Base-by-base conservation (phyloP, 2,888 invertebrate genomes). In the Candidula unifasciata region DNA sequence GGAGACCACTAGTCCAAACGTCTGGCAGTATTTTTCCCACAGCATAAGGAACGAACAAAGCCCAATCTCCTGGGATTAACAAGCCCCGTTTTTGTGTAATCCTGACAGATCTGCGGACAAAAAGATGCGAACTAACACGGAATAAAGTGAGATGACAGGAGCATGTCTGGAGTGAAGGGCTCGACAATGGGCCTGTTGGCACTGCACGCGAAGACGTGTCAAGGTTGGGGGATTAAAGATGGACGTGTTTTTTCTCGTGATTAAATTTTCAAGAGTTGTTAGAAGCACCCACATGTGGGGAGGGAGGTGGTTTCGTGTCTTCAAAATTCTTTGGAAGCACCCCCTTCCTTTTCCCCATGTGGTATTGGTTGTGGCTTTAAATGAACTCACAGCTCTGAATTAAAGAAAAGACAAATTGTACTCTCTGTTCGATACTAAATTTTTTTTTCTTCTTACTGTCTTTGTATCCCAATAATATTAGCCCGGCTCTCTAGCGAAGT, bases 131-230 rank as follows among this genome's bases (percentile, higher is more conserved):
- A 64, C 77, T 27, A 44, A 68, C 79, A 68, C 64, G 16, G 68
- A 27, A 8, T 66, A 3, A 10, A 79, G 52, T 16, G 21, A 13
- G 27, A 18, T 27, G 74, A 52, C 66, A 37, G 44, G 35, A 35
- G 24, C 64, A 3, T n/a, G 78, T 37, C 37, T 78, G 37, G 24
- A 13, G 24, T 64, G 78, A 78, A 37, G 60, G 64, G 64, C 37
- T 60, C 27, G 24, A 79, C 79, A 79, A 79, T 66, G 68, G 68
- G 37, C 64, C 79, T 37, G 68, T 27, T 66, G 27, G 44, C 18
- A 18, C 1, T 27, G 60, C 66, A 16, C 79, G 68, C 79, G 68
- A 66, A 68, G 66, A 30, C 66, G 44, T 68, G 52, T 52, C 44
- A 79, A 79, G 57, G 30, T 27, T 52, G 44, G 13, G n/a, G 66